Conservation (phyloP, 2,113 vertebrate genomes). For the Amblyornis subalaris region DNA sequence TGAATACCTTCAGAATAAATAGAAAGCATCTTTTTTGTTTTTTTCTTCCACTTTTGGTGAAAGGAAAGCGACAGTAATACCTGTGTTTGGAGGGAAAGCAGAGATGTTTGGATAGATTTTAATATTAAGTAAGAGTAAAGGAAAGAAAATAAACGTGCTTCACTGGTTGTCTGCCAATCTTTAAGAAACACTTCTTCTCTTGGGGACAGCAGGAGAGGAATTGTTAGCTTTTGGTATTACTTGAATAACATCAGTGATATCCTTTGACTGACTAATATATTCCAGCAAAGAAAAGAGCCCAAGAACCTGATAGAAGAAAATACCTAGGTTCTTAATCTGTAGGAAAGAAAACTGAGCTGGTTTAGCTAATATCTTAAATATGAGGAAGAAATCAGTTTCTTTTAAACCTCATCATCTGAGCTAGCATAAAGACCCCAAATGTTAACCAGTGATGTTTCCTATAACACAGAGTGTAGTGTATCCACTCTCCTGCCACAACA, state of each 20-base stretch:
- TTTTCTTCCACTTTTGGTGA: background rate
- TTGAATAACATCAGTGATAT: background rate
- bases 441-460: background rate
- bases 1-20: background rate
- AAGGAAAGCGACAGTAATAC: background rate
- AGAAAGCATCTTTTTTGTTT: background rate
- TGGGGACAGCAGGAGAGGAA: background rate
- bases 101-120: background rate
- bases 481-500: background rate
- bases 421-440: background rate
- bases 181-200: background rate
- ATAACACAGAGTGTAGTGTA: background rate
- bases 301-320: background rate
- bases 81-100: background rate
- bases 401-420: background rate
- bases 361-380: background rate
- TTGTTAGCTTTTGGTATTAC: background rate
- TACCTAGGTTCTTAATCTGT: background rate
- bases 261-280: background rate
- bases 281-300: background rate
- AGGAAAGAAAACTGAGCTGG: background rate
- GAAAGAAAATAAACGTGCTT: background rate
- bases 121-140: background rate
- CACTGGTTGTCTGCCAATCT: background rate
- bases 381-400: background rate